Evolutionary conservation across 1,140 invertebrate species (phyloP), one percentile per base, ranked within the genome.

Genomic region (Yoshiicerus persimilis): DNA sequence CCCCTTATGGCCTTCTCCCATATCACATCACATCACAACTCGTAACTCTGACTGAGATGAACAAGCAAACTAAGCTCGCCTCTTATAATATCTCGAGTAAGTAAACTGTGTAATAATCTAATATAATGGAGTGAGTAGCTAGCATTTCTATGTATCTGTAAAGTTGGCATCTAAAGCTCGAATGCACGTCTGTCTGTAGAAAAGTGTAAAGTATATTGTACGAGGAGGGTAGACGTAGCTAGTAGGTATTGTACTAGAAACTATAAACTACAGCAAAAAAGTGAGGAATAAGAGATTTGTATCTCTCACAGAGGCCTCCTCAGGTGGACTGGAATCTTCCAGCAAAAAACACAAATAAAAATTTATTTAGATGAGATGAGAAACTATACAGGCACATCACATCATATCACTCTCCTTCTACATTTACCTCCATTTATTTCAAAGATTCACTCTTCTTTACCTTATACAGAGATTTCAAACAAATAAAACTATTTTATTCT

Each of bases 301-400:
- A 80, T 80, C 75, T 80, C 75, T 80, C 34, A 38, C 75, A 80
- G 75, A 80, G 75, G 75, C 75, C 75, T 80, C 75, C 75, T 80
- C 75, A 80, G 75, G 75, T 80, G 75, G 75, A 80, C 75, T 80
- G 75, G 75, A 80, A 80, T 80, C 75, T 80, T 80, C 75, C 75
- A 80, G 75, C 75, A 86, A 88, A 88, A 88, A 88, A 88, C 34
- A 39, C 87, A 88, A 88, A 88, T 88, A 88, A 88, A 88, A 88
- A 86, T 88, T 88, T 88, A 88, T 88, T 88, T 88, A 88, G 87
- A 88, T 88, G 87, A 88, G 64, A 39, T 80, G 75, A 80, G 75
- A 80, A 80, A 80, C 75, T 80, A 80, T 32, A 36, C 30, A 6
- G 16, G 8, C 75, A 36, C 75, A 80, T 38, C 66, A 70, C 9